Percentiles rank a stretch among this genome's conserved stretches.
These are phyloP conservation scores for Morus bassanus DNA, from an alignment of 2,797 vertebrate genomes.

Conservation along the genomic window DNA sequence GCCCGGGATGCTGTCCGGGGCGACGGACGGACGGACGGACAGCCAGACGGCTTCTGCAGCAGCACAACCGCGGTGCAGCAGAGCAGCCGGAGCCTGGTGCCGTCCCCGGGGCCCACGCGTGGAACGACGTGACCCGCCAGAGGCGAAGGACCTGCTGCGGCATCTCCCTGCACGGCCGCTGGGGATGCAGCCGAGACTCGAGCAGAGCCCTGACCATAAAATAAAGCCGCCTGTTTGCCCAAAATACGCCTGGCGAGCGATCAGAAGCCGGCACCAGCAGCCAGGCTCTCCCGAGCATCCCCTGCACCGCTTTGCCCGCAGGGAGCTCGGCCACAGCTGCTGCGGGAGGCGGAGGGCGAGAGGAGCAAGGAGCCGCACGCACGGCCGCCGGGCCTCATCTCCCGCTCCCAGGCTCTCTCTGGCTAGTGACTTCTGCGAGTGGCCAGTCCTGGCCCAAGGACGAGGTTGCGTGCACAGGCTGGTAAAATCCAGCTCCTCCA, in stretches of 20 bases:
- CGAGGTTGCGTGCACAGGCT: background rate
- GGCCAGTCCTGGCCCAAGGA: background rate
- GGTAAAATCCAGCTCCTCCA: background rate
- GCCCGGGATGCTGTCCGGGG: background rate
- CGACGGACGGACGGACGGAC: background rate
- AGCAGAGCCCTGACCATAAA: background rate
- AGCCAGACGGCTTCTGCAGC: background rate
- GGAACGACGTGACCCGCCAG: background rate
- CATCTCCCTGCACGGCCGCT: background rate
- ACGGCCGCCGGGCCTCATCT: too few relatives aligned
- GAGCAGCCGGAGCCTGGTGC: background rate
- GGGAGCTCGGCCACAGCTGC: too few relatives aligned
- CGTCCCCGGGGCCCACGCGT: background rate
- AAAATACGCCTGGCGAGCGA: fast-evolving
- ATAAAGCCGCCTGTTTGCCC: background rate
- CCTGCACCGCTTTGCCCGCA: too few relatives aligned
- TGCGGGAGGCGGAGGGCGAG: too few relatives aligned
- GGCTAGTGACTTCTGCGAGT: background rate
- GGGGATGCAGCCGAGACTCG: background rate
- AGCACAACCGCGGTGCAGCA: background rate
- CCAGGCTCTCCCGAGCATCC: background rate
- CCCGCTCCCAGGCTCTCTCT: too few relatives aligned
- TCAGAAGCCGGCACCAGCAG: fast-evolving
- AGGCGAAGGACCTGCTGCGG: background rate
- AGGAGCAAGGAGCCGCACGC: too few relatives aligned